A percentile compares a stretch with the other conserved stretches of the same genome.
Evolutionary conservation across 2,797 vertebrate genomes (phyloP).

Genomic region (Etheostoma nigrum): DNA sequence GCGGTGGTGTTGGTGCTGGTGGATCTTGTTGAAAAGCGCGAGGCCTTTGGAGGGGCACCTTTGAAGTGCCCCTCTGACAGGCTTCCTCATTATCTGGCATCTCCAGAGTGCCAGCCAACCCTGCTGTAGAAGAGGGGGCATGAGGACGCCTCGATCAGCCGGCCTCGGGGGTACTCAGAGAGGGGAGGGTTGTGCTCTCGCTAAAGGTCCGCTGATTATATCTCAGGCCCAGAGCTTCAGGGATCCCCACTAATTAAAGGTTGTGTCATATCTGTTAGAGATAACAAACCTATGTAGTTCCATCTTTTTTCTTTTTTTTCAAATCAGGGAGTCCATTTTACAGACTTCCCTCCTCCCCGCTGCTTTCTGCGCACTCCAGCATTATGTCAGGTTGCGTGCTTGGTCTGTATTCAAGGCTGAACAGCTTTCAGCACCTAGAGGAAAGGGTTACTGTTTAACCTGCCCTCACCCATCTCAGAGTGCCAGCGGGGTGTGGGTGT

Average conservation of each 20-base stretch:
- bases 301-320: constrained; percentile 28
- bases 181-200: constrained; percentile 68
- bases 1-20: constrained; percentile 45
- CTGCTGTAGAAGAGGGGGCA: constrained; percentile 63
- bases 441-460: constrained; percentile 68
- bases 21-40: constrained; percentile 51
- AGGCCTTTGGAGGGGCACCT: constrained; percentile 70
- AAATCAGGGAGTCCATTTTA: constrained; percentile 40
- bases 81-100: constrained; percentile 81
- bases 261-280: constrained; percentile 82
- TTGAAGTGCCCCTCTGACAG: constrained; percentile 78
- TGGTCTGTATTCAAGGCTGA: constrained; percentile 55
- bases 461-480: constrained; percentile 66
- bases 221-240: constrained; percentile 72
- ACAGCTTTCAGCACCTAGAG: constrained; percentile 46
- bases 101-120: constrained; percentile 70
- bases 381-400: constrained; percentile 46
- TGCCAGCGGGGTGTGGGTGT: constrained; percentile 38
- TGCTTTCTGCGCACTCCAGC: constrained; percentile 11
- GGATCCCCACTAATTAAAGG: constrained; percentile 83
- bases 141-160: constrained; percentile 56
- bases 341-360: constrained; percentile 5
- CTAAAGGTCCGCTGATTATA: constrained; percentile 83
- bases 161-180: constrained; percentile 53
- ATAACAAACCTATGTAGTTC: constrained; percentile 75